phyloP scores from a whole-genome alignment of 1,140 invertebrate species.

The Pachyrhynchus sulphureomaculatus region DNA sequence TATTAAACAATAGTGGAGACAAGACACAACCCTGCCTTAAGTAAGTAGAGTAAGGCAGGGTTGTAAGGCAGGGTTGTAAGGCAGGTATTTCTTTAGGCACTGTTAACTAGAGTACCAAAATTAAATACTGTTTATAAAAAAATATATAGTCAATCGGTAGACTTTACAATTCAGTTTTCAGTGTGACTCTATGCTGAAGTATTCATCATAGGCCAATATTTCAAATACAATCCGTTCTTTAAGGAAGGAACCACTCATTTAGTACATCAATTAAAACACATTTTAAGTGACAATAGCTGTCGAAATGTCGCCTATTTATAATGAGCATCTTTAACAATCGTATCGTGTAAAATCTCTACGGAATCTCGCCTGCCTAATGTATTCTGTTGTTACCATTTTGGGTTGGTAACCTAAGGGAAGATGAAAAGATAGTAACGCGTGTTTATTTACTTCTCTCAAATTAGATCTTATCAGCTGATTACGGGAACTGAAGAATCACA shows the following conservation, averaged over 20 bases:
- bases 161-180: too few relatives aligned
- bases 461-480: neutral
- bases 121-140: too few relatives aligned
- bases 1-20: too few relatives aligned
- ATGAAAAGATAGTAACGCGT: neutral
- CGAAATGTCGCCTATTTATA: conserved; percentile 2
- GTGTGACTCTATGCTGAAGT: too few relatives aligned
- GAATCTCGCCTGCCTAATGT: neutral
- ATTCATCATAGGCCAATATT: too few relatives aligned
- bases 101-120: too few relatives aligned
- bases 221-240: neutral
- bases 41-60: too few relatives aligned
- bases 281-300: neutral
- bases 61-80: too few relatives aligned
- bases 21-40: too few relatives aligned
- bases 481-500: too few relatives aligned
- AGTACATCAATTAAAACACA: neutral
- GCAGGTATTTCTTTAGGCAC: too few relatives aligned
- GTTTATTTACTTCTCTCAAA: neutral
- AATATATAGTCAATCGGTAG: too few relatives aligned
- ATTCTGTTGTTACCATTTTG: neutral
- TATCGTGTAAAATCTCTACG: neutral
- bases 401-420: neutral
- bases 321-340: neutral
- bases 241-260: neutral